A percentile compares a stretch with the other conserved stretches of the same genome.
phyloP scores from a whole-genome alignment of 2,888 invertebrate species.

The Ditylenchus weischeri region DNA sequence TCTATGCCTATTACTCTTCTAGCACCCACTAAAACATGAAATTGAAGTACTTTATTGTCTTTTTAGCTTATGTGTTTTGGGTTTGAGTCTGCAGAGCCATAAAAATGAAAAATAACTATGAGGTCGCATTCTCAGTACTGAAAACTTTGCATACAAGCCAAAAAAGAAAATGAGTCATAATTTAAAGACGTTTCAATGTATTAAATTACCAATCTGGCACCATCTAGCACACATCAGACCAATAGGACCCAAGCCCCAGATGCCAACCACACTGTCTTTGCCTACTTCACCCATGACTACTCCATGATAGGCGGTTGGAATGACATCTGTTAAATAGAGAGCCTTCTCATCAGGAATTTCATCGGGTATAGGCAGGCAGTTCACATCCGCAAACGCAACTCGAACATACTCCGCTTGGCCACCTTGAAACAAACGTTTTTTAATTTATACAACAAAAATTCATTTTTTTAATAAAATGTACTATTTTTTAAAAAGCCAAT shows the following conservation, averaged over 20 bases:
- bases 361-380: slow-evolving; percentile 27
- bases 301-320: slow-evolving; percentile 27
- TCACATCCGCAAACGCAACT: slow-evolving; percentile 32
- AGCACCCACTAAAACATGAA: slow-evolving; percentile 19
- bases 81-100: neutral
- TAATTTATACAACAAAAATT: no score
- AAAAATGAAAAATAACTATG: neutral
- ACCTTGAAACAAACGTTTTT: slow-evolving; percentile 1
- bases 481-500: no score
- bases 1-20: slow-evolving; percentile 26
- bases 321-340: slow-evolving; percentile 27
- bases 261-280: slow-evolving; percentile 24
- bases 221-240: slow-evolving; percentile 31
- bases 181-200: no score
- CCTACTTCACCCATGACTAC: slow-evolving; percentile 25
- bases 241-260: slow-evolving; percentile 30
- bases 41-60: neutral
- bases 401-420: slow-evolving; percentile 35
- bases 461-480: no score
- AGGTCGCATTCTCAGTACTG: no score
- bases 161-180: no score
- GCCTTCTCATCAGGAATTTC: slow-evolving; percentile 33
- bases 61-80: neutral
- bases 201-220: slow-evolving; percentile 11
- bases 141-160: no score